Conservation (phyloP, 2,888 invertebrate species). For the Monoplex corrugatus region DNA sequence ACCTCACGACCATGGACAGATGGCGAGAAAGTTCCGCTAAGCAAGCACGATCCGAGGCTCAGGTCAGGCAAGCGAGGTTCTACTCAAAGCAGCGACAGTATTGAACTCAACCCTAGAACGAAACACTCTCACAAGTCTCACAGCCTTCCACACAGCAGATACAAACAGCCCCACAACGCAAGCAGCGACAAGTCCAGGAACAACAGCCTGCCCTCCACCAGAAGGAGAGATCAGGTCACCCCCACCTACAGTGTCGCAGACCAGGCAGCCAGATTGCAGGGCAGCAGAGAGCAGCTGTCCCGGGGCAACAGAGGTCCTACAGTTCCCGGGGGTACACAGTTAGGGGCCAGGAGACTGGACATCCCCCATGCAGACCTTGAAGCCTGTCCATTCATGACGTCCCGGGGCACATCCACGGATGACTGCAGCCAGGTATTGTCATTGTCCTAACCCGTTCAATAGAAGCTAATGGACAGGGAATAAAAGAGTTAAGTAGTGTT, state of each 20-base stretch:
- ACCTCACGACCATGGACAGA: neutral
- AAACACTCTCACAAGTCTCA: conserved; percentile 8
- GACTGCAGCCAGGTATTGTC: neutral
- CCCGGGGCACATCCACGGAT: neutral
- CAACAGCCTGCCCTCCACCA: conserved; percentile 50
- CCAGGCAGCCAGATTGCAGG: conserved; percentile 60
- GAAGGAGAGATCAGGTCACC: conserved; percentile 51
- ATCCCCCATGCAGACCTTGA: conserved; percentile 13
- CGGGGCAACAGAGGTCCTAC: conserved; percentile 65
- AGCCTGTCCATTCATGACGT: conserved; percentile 25
- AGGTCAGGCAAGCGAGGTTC: neutral
- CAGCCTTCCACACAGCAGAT: conserved; percentile 18
- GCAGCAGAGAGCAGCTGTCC: conserved; percentile 59
- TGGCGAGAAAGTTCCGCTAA: neutral
- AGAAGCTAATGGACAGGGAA: too few species aligned
- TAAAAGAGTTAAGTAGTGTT: too few species aligned
- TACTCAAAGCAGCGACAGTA: neutral
- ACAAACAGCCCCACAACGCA: neutral
- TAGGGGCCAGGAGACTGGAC: conserved; percentile 60
- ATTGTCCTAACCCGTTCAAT: too few species aligned
- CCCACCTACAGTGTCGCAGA: conserved; percentile 52
- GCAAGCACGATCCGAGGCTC: neutral
- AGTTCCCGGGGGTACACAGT: conserved; percentile 70
- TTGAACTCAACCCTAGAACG: neutral
- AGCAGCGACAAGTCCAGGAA: conserved; percentile 37